Percentiles rank a stretch among this genome's conserved stretches.
These are phyloP conservation scores for Epistrophe grossulariae DNA, from an alignment of 2,888 invertebrate species.

Conservation along the genomic window DNA sequence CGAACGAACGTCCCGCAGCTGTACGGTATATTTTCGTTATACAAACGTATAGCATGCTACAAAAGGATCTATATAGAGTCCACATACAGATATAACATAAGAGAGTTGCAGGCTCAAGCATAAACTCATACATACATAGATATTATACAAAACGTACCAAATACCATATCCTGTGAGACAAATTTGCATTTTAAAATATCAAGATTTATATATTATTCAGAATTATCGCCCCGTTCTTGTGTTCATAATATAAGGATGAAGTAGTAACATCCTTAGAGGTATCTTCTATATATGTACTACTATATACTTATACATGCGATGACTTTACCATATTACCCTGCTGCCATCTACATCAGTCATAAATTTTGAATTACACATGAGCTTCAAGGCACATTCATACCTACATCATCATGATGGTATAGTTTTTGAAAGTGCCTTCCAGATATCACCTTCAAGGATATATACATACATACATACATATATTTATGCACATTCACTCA, in stretches of 20 bases:
- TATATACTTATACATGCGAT: neutral
- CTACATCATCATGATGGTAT: conserved; percentile 32
- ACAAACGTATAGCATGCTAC: neutral
- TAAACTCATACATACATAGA: conserved; percentile 2
- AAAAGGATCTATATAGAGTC: conserved; percentile 13
- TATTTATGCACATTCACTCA: conserved; percentile 30
- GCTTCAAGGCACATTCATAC: conserved; percentile 23
- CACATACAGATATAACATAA: conserved; percentile 7
- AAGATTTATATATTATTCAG: conserved; percentile 78
- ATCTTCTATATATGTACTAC: neutral
- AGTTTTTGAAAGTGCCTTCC: conserved; percentile 47
- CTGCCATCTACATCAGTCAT: conserved; percentile 62
- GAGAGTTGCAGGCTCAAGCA: conserved; percentile 29
- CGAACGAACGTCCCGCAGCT: conserved; percentile 27
- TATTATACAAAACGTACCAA: conserved; percentile 31
- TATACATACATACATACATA: neutral
- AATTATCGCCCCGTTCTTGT: conserved; percentile 72
- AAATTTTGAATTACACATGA: conserved; percentile 70
- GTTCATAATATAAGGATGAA: conserved; percentile 40
- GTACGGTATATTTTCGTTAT: neutral
- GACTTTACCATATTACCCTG: conserved; percentile 42
- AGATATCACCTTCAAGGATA: conserved; percentile 25
- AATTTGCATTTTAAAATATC: conserved; percentile 78
- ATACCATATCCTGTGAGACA: conserved; percentile 75
- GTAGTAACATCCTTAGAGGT: conserved; percentile 40